A percentile compares a stretch with the other conserved stretches of the same genome.
These are phyloP conservation scores for Molossus alvarezi DNA, from an alignment of 2,797 vertebrate genomes.

Conservation along the genomic window DNA sequence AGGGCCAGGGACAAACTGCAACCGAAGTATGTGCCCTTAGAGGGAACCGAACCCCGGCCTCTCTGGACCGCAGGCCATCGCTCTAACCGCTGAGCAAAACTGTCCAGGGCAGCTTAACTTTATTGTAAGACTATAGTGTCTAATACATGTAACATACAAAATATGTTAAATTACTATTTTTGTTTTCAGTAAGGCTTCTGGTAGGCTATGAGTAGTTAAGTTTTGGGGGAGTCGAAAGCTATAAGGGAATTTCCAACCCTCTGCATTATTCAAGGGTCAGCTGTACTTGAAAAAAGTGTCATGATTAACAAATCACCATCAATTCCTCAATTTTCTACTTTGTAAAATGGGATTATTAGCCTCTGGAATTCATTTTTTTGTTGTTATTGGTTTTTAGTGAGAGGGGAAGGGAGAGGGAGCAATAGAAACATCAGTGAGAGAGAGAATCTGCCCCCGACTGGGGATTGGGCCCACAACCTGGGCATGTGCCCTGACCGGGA, in stretches of 20 bases:
- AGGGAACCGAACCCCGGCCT: no score
- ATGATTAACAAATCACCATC: neutral
- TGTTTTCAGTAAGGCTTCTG: neutral
- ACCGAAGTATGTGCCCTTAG: no score
- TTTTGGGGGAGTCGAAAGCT: neutral
- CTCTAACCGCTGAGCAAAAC: no score
- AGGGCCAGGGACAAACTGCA: no score
- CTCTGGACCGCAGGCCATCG: no score
- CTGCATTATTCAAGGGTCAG: neutral
- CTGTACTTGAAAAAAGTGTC: conserved; percentile 35
- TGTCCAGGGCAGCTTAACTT: neutral
- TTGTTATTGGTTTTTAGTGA: no score
- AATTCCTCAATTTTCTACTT: conserved; percentile 57
- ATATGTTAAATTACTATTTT: neutral
- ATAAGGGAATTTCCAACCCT: neutral
- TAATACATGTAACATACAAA: neutral
- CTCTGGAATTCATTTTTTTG: neutral
- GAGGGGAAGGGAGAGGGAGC: no score
- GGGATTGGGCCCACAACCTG: no score
- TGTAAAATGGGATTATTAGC: conserved; percentile 61
- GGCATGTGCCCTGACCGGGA: no score
- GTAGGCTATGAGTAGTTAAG: neutral
- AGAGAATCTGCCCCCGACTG: no score
- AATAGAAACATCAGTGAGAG: no score
- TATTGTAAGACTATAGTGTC: neutral